Evolutionary conservation across 2,797 vertebrate species (phyloP).

Genomic region (Ctenosaura bakeri): DNA sequence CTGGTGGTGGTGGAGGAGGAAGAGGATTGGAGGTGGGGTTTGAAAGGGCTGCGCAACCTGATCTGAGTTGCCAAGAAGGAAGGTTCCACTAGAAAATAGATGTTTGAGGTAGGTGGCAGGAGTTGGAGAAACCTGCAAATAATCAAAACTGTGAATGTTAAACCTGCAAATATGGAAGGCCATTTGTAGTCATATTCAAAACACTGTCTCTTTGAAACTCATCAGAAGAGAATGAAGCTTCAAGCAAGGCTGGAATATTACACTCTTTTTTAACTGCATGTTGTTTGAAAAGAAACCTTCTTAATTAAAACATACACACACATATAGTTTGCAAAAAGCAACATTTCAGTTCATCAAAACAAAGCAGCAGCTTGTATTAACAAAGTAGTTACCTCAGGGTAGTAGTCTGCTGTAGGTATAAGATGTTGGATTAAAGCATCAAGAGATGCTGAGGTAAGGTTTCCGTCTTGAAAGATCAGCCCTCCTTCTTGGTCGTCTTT

Average conservation of each 20-base stretch:
- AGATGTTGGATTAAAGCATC: conserved; percentile 93
- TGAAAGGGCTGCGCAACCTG: too few species aligned
- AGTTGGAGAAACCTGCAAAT: too few species aligned
- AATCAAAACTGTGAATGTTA: too few species aligned
- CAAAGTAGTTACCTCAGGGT: conserved; percentile 87
- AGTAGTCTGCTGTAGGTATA: conserved; percentile 92
- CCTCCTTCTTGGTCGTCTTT: conserved; percentile 84
- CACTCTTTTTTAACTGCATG: conserved; percentile 52
- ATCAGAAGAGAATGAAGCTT: conserved; percentile 33
- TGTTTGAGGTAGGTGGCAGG: too few species aligned
- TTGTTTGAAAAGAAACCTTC: conserved; percentile 61
- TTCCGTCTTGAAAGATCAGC: conserved; percentile 86
- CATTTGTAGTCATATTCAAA: conserved; percentile 25
- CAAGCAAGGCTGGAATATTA: conserved; percentile 51
- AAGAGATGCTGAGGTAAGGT: conserved; percentile 90
- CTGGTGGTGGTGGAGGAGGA: too few species aligned
- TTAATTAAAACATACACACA: conserved; percentile 57
- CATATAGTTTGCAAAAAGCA: conserved; percentile 58
- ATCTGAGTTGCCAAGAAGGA: too few species aligned
- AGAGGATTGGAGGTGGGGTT: too few species aligned
- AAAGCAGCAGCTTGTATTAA: conserved; percentile 54
- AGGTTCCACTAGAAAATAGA: too few species aligned
- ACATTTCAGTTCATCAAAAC: conserved; percentile 63
- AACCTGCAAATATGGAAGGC: too few species aligned
- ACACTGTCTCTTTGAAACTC: conserved; percentile 52